Conservation (phyloP, 92 coral and sea anemone species). For the Bergia puertoricense region DNA sequence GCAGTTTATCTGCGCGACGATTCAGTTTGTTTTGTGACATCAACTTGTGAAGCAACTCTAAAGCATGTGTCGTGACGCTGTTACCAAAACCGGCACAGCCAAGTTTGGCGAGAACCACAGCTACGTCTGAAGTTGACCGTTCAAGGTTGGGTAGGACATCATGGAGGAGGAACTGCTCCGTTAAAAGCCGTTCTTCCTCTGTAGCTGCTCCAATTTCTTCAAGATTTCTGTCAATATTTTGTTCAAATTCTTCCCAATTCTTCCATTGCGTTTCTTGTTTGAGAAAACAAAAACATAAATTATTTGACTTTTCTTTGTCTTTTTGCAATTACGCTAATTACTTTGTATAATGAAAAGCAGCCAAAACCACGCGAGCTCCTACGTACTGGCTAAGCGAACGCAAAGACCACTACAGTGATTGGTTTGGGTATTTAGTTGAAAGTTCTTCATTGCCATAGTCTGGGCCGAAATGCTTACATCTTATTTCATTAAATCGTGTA, state of each 20-base stretch:
- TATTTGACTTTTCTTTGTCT: neutral
- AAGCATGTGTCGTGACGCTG: constrained; percentile 12
- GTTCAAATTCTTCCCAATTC: neutral
- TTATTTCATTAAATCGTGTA: no score
- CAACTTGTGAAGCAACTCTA: neutral
- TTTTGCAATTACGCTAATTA: no score
- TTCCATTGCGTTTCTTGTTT: neutral
- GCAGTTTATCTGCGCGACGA: constrained; percentile 15
- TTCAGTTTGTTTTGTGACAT: constrained; percentile 12
- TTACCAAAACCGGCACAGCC: neutral
- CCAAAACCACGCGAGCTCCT: no score
- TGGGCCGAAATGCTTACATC: neutral
- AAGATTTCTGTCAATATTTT: neutral
- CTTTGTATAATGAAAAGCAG: no score
- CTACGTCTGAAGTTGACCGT: neutral
- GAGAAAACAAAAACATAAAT: neutral
- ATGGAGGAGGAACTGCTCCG: neutral
- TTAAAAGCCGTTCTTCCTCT: neutral
- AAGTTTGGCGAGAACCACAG: constrained; percentile 8
- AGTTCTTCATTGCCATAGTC: no score
- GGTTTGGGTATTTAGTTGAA: no score
- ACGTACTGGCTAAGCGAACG: no score
- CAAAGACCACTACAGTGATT: no score
- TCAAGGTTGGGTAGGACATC: neutral
- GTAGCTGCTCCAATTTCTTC: neutral